A percentile compares a stretch with the other conserved stretches of the same genome.
phyloP scores from a whole-genome alignment of 2,797 vertebrate genomes.

The Adelosebastes latens region DNA sequence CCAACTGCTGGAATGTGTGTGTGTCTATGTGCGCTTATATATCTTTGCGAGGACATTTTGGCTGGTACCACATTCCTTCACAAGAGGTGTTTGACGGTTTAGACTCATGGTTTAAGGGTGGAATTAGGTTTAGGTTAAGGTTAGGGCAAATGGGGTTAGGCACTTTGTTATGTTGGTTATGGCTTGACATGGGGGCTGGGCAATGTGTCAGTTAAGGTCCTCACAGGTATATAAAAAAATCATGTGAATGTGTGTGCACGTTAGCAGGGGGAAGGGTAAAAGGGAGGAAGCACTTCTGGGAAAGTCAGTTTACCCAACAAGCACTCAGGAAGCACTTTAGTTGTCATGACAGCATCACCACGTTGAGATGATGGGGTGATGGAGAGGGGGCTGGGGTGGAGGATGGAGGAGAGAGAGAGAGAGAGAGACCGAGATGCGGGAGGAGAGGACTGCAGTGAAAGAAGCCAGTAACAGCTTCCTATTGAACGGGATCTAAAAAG shows the following conservation, averaged over 20 bases:
- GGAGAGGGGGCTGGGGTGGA: constrained; percentile 27
- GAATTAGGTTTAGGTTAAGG: background rate
- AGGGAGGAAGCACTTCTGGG: constrained; percentile 68
- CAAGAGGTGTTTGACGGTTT: background rate
- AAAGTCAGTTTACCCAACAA: constrained; percentile 80
- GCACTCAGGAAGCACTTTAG: constrained; percentile 81
- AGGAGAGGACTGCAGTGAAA: constrained; percentile 6
- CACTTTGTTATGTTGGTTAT: background rate
- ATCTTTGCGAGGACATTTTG: constrained; percentile 31
- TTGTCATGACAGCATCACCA: constrained; percentile 69
- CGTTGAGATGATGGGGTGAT: constrained; percentile 68
- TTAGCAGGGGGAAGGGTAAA: constrained; percentile 43
- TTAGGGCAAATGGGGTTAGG: background rate
- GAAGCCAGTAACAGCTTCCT: constrained; percentile 18
- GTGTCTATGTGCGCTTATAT: background rate
- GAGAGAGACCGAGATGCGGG: background rate
- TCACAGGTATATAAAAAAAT: constrained; percentile 7
- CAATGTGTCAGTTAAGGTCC: background rate
- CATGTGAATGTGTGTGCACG: constrained; percentile 14
- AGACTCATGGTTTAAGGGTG: background rate
- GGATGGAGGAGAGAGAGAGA: background rate
- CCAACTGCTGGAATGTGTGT: constrained; percentile 50
- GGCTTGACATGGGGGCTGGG: background rate
- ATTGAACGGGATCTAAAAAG: constrained; percentile 30
- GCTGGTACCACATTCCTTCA: background rate